Base-by-base conservation (phyloP, 2,113 vertebrate species). In the Xenopus borealis region DNA sequence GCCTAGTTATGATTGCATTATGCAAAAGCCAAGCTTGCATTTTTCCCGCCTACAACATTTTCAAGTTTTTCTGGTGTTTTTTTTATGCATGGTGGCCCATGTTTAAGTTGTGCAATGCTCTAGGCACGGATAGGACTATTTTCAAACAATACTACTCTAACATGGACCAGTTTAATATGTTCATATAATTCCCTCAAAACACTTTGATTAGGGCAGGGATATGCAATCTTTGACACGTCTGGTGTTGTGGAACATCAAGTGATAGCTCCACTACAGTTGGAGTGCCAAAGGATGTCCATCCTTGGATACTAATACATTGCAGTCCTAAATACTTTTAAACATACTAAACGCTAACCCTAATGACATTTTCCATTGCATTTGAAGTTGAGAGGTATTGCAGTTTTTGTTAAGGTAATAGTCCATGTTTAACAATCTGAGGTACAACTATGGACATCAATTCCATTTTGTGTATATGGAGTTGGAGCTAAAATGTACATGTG, bases 331-430 rank as follows among this genome's bases (percentile, higher is more conserved):
- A 40, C 33, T 40, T 4, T 40, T 27, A 27, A 1, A 27, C 23
- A 27, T 3, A 27, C 23, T 27, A 27, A 27, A 40, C 5, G 8
- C 14, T 16, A 50, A 91, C 27, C 62, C 47, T 66, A 74, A 67
- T 66, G 19, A 46, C 90, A 72, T 84, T 86, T 89, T 90, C 89
- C 70, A 79, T 91, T 92, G 88, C 85, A 89, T 93, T 91, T 91
- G 84, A 89, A 89, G 87, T 94, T 90, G 93, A 92, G 95, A 97
- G 95, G 95, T 97, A 76, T 66, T 40, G 44, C 23, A 97, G 95
- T 93, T 93, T 92, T 93, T 92, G 89, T 93, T 89, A 91, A 89
- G 87, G 86, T 84, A 92, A 94, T 85, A 91, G 88, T 93, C 90
- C 83, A 86, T 93, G 93, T 89, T 86, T 89, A 85, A 87, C 91